Conservation (phyloP, 2,888 invertebrate genomes). For the Villa cingulata region DNA sequence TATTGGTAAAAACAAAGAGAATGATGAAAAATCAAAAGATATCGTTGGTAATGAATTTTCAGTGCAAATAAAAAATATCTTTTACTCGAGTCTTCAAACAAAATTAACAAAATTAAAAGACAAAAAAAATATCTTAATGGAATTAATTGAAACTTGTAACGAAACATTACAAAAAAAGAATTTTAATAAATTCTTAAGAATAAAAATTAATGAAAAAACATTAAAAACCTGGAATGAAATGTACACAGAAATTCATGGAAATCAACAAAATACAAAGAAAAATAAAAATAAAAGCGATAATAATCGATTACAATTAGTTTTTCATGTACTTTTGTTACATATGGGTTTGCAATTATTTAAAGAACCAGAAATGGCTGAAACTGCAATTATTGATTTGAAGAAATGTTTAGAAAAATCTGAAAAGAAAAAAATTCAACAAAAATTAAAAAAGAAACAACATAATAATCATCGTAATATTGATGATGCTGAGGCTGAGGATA, state of each 20-base stretch:
- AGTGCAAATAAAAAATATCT: slow-evolving; percentile 51
- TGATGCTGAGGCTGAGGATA: slow-evolving; percentile 8
- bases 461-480: slow-evolving; percentile 17
- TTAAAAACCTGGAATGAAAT: slow-evolving; percentile 51
- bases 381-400: slow-evolving; percentile 56
- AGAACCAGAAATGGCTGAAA: slow-evolving; percentile 52
- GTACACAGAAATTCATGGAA: slow-evolving; percentile 24
- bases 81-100: slow-evolving; percentile 56
- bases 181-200: slow-evolving; percentile 40
- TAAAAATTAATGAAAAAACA: slow-evolving; percentile 43
- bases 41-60: slow-evolving; percentile 33
- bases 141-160: slow-evolving; percentile 45
- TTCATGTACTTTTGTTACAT: slow-evolving; percentile 55
- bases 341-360: slow-evolving; percentile 60
- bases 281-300: background rate
- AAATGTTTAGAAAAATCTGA: slow-evolving; percentile 51
- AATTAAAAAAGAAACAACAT: slow-evolving; percentile 23
- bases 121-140: slow-evolving; percentile 43
- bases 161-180: slow-evolving; percentile 40
- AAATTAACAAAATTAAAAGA: slow-evolving; percentile 51
- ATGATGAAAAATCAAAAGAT: no score
- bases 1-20: no score
- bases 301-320: slow-evolving; percentile 46
- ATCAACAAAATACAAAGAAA: background rate
- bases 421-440: slow-evolving; percentile 27